Base-by-base conservation (phyloP, 2,888 invertebrate species). In the Ornithoptera alexandrae region DNA sequence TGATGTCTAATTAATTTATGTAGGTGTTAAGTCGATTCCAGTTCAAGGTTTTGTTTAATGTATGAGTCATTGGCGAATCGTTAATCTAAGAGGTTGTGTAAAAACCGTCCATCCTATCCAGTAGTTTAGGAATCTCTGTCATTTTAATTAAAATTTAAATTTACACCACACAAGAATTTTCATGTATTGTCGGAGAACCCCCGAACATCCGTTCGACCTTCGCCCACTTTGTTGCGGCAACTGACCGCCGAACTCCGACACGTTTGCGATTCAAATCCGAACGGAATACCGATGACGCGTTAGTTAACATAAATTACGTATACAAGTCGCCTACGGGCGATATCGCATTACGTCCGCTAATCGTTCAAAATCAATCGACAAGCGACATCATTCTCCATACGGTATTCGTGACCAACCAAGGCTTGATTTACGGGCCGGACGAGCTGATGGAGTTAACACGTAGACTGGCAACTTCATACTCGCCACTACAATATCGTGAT, bases 191-290 rank as follows among this genome's bases (percentile, higher is more conserved):
- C 63, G 60, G 24, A 17, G 30, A 63, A 60, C 65, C 1, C 57
- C 65, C 39, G 57, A 64, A 65, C 60, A 71, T 67, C 67, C 64
- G 67, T 68, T 24, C 69, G 74, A 75, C 78, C 78, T 79, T 79
- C 76, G 77, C 79, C 79, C 69, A 76, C 69, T 75, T 77, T 63
- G 68, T 68, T 66, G 63, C 59, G 56, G 69, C 61, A 71, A 69
- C 68, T 50, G 36, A 60, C 57, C 57, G 62, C 62, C 63, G 71
- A 69, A 73, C 69, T 74, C 74, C 74, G 75, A 74, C 69, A 72
- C 69, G 71, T 78, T 78, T 78, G 77, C 75, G 74, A 76, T 77
- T 76, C 75, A 74, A 75, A 79, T 74, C 69, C 70, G 73, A 68
- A 71, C 61, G 18, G 65, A 71, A 71, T 66, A 72, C 68, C 69